Base-by-base conservation (phyloP, 2,797 vertebrate species). In the Coregonus suidteri region DNA sequence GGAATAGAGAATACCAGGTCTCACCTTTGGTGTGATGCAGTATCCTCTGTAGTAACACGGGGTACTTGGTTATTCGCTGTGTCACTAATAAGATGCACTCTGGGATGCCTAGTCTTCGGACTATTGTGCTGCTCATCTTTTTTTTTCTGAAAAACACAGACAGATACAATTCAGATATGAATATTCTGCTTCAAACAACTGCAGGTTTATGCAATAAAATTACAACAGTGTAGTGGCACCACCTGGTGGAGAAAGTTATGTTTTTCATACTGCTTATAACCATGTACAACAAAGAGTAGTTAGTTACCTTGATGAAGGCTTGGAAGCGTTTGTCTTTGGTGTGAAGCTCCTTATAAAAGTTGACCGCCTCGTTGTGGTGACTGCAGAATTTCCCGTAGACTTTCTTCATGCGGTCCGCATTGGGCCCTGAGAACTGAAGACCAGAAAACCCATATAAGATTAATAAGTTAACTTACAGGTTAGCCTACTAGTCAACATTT, bases 31-130 rank as follows among this genome's bases (percentile, higher is more conserved):
- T 97, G 90, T 96, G 95, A 59, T 97, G 96, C 15, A 97, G 85
- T 78, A 98, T 96, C 84, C 96, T 95, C 75, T 98, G 97, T 47
- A 98, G 92, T 47, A 98, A 89, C 47, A 98, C 96, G 0, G 97
- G 97, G 78, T 98, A 98, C 84, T 98, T 98, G 73, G 97, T 98
- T 87, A 98, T 97, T 76, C 97, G 94, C 87, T 98, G 97, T 0
- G 97, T 98, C 51, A 98, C 96, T 81, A 98, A 87, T 83, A 98
- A 83, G 70, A 98, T 96, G 79, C 97, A 98, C 79, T 98, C 97
- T 4, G 96, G 96, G 77, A 98, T 96, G 73, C 96, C 94, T 51
- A 97, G 93, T 15, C 97, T 92, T 15, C 97, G 92, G 56, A 98
- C 97, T 0, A 97, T 86, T 0, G 95, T 86, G 75, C 96, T 97